Conservation (phyloP, 2,888 invertebrate species). For the Vanessa cardui region DNA sequence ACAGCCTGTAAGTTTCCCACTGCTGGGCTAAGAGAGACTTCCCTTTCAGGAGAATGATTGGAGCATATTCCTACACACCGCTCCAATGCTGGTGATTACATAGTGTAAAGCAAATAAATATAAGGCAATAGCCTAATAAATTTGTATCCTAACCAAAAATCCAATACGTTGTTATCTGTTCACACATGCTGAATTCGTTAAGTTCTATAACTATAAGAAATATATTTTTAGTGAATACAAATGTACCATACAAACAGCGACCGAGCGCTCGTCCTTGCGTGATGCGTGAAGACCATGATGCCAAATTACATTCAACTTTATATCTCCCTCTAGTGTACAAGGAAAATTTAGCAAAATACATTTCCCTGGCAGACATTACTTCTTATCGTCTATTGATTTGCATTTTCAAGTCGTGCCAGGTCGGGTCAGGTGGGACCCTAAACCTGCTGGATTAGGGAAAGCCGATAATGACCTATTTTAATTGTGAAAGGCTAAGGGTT, state of each 20-base stretch:
- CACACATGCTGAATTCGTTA: too few species aligned
- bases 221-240: too few species aligned
- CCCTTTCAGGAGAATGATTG: too few species aligned
- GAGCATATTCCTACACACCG: too few species aligned
- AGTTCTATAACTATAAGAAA: too few species aligned
- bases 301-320: background rate
- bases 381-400: conserved; percentile 37
- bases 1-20: too few species aligned
- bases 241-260: background rate
- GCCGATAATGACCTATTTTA: conserved; percentile 65
- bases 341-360: conserved; percentile 13
- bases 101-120: too few species aligned
- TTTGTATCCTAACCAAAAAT: too few species aligned
- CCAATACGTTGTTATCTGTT: too few species aligned
- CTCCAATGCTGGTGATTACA: too few species aligned
- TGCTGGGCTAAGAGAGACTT: too few species aligned
- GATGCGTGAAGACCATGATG: background rate
- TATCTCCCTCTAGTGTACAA: conserved; percentile 4
- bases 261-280: background rate
- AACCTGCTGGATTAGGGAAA: conserved; percentile 63
- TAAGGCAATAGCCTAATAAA: too few species aligned
- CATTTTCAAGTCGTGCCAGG: conserved; percentile 28
- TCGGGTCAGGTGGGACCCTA: conserved; percentile 57
- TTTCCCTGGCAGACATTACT: conserved; percentile 12
- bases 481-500: conserved; percentile 56